phyloP scores from a whole-genome alignment of 2,113 vertebrate species.

The Passerina amoena region DNA sequence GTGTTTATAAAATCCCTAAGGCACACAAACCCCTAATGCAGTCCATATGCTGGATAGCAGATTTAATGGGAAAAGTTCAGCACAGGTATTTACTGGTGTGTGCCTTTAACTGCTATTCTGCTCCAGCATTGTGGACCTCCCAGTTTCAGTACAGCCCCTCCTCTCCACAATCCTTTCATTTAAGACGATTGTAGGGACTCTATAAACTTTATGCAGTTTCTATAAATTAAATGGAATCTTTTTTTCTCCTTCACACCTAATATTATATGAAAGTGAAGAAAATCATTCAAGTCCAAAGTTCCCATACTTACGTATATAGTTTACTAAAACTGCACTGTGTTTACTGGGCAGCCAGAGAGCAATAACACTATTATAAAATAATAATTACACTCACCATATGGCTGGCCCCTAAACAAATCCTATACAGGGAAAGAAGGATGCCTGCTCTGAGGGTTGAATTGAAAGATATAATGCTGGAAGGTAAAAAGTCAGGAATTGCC shows the following conservation, averaged over 20 bases:
- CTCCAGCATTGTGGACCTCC: background rate
- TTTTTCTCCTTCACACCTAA: slow-evolving; percentile 59
- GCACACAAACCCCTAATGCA: slow-evolving; percentile 4
- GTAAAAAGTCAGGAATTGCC: background rate
- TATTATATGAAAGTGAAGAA: slow-evolving; percentile 67
- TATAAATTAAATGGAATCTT: slow-evolving; percentile 68
- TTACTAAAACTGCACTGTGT: slow-evolving; percentile 43
- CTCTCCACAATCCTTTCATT: background rate
- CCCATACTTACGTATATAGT: background rate
- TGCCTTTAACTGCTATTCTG: slow-evolving; percentile 3
- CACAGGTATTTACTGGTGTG: background rate
- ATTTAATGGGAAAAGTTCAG: slow-evolving; percentile 7
- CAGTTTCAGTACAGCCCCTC: background rate
- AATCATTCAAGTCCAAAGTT: slow-evolving; percentile 47
- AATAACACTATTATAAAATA: slow-evolving; percentile 63
- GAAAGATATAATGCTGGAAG: background rate
- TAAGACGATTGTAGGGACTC: slow-evolving; percentile 44
- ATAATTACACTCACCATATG: slow-evolving; percentile 49
- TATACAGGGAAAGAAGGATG: background rate
- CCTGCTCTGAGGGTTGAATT: background rate
- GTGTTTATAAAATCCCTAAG: slow-evolving; percentile 10
- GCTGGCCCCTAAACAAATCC: slow-evolving; percentile 2
- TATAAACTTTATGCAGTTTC: slow-evolving; percentile 75
- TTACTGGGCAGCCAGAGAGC: slow-evolving; percentile 62
- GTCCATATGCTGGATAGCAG: background rate